A percentile compares a stretch with the other conserved stretches of the same genome.
Conservation (phyloP, 2,113 vertebrate species). For the Vulpes ferrilata region DNA sequence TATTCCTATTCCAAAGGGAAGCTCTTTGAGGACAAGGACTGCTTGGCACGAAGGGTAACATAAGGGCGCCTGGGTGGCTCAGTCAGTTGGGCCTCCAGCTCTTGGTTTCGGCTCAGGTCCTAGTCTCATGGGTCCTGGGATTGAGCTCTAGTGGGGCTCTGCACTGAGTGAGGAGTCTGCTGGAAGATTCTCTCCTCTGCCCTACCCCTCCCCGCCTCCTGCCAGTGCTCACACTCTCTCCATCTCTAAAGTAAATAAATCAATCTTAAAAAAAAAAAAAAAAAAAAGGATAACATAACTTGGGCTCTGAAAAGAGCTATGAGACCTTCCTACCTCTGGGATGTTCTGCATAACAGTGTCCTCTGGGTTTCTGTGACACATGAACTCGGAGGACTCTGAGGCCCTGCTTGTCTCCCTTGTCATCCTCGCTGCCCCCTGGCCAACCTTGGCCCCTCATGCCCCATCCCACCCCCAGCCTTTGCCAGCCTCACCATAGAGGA, state of each 20-base stretch:
- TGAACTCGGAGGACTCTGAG: neutral
- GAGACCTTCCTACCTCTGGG: neutral
- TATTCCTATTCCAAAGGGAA: neutral
- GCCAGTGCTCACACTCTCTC: neutral
- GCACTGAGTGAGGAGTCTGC: neutral
- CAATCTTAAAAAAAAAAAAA: neutral
- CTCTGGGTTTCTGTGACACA: neutral
- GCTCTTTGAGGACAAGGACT: neutral
- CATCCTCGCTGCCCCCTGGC: rapidly evolving
- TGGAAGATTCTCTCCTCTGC: neutral
- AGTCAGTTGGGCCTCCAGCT: neutral
- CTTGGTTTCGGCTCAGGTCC: neutral
- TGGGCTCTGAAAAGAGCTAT: neutral
- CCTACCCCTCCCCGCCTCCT: neutral
- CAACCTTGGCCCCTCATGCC: neutral
- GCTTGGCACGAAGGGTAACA: neutral
- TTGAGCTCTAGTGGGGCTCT: neutral
- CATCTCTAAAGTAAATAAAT: neutral
- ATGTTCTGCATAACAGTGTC: neutral
- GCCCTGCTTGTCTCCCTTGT: rapidly evolving
- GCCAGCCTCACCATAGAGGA: neutral
- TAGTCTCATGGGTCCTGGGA: neutral
- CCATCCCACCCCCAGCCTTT: too few relatives aligned
- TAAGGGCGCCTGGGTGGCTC: neutral
- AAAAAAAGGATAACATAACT: neutral